phyloP scores from a whole-genome alignment of 1,140 invertebrate species.

The Lutraria rhynchaena region DNA sequence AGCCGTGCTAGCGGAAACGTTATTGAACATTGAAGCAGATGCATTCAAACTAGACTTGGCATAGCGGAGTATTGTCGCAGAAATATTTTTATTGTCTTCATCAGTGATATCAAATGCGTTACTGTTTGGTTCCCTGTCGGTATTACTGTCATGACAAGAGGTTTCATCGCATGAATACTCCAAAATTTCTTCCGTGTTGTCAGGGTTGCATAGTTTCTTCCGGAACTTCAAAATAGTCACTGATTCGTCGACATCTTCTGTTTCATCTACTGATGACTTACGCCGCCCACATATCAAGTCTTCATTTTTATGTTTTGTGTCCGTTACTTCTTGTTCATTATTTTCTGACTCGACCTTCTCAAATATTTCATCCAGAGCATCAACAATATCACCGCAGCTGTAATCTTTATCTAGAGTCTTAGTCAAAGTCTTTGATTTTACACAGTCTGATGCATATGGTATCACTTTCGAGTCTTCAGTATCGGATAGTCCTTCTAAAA shows the following conservation, averaged over 20 bases:
- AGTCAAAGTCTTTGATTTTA: neutral
- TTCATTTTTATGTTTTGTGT: neutral
- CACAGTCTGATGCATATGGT: neutral
- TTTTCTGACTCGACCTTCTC: neutral
- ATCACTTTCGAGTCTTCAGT: neutral
- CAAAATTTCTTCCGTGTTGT: neutral
- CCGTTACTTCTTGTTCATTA: neutral
- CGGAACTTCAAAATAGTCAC: neutral
- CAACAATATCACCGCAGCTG: conserved; percentile 10
- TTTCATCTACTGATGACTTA: neutral
- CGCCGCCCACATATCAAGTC: neutral
- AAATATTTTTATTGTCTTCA: too few relatives aligned
- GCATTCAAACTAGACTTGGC: neutral
- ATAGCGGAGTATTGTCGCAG: too few relatives aligned
- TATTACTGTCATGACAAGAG: too few relatives aligned
- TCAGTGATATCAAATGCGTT: too few relatives aligned
- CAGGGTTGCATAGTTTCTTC: neutral
- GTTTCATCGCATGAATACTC: too few relatives aligned
- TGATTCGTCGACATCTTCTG: neutral
- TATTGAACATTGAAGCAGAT: conserved; percentile 1
- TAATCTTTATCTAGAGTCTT: conserved; percentile 13
- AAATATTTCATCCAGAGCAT: conserved; percentile 1
- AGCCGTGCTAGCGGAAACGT: neutral
- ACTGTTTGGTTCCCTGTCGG: too few relatives aligned
- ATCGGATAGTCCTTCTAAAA: conserved; percentile 22